phyloP scores from a whole-genome alignment of 2,888 invertebrate species.

The Venusia cambrica region DNA sequence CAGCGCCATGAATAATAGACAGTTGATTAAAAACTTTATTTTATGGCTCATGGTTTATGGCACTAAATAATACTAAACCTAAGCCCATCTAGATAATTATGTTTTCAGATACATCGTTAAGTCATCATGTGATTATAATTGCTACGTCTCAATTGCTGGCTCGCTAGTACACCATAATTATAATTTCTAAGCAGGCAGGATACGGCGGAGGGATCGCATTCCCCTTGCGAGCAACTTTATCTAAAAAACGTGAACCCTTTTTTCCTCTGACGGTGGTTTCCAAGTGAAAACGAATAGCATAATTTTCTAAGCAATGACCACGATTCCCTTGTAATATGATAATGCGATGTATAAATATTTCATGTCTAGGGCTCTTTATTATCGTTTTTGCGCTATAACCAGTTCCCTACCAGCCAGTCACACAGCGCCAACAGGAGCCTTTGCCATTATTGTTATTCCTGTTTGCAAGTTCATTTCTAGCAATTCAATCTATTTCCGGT shows the following conservation, averaged over 20 bases:
- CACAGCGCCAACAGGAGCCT: constrained; percentile 54
- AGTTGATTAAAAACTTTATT: constrained; percentile 44
- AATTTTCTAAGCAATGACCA: constrained; percentile 76
- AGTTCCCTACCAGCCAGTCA: constrained; percentile 60
- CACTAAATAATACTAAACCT: constrained; percentile 45
- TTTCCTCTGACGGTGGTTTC: constrained; percentile 52
- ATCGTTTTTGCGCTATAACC: constrained; percentile 71
- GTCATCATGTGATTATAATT: constrained; percentile 42
- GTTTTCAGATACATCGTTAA: constrained; percentile 43
- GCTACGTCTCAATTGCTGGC: constrained; percentile 25
- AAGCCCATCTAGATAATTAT: constrained; percentile 43
- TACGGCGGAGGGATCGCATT: constrained; percentile 39
- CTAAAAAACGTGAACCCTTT: constrained; percentile 28
- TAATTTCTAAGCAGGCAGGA: constrained; percentile 34
- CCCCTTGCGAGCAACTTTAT: constrained; percentile 30
- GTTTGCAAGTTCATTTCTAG: constrained; percentile 34
- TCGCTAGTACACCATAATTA: constrained; percentile 33
- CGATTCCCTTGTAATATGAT: constrained; percentile 79
- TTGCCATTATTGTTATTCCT: constrained; percentile 54
- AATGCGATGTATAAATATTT: constrained; percentile 77
- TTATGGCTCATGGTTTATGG: constrained; percentile 50
- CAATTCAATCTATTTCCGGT: constrained; percentile 21
- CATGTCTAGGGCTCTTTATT: constrained; percentile 65
- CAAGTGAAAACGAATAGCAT: constrained; percentile 74
- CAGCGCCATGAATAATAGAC: constrained; percentile 34